Evolutionary conservation across 2,797 vertebrate species (phyloP), one percentile per base, ranked within the genome.

Genomic region (Cetoscarus ocellatus): DNA sequence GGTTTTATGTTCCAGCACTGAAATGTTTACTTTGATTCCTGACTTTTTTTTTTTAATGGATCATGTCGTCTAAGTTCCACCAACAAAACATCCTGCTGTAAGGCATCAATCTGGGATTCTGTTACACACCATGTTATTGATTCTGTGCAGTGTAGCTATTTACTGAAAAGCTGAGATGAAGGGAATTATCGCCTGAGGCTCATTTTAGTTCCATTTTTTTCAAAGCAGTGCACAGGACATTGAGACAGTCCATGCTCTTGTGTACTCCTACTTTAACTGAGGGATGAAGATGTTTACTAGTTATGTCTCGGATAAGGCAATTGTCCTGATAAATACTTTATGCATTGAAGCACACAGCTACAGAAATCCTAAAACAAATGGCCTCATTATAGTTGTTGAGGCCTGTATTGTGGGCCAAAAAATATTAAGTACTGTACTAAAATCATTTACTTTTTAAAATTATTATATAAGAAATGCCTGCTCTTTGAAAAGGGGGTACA

Each of bases 91-190:
- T 4, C 27, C 27, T 27, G 27, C 27, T 27, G 27, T 27, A 27
- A 27, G 27, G 27, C 27, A 27, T 27, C 27, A 27, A 4, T 27
- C 7, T 48, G 3, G 43, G 35, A 49, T 65, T 67, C 59, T 57
- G 14, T 54, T 60, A 53, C 48, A 48, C 56, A 67, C 53, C 51
- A 60, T 54, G 15, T 12, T 68, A 77, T 86, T 65, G 63, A 83
- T 69, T 73, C 7, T 76, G 35, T 73, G 69, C 48, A 63, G 34
- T 58, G 27, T 18, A 56, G 44, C 53, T 36, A 34, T 61, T 45
- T 63, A 63, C n/a, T 65, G 38, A 70, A 51, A 42, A 73, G 65
- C 48, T 74, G 40, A 53, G 40, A 69, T 79, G 18, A 74, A 76
- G 53, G 40, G 57, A 65, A 52, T 9, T n/a, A 50, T 67, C 69